Evolutionary conservation across 2,888 invertebrate genomes (phyloP).

Genomic region (Cosmia trapezina): DNA sequence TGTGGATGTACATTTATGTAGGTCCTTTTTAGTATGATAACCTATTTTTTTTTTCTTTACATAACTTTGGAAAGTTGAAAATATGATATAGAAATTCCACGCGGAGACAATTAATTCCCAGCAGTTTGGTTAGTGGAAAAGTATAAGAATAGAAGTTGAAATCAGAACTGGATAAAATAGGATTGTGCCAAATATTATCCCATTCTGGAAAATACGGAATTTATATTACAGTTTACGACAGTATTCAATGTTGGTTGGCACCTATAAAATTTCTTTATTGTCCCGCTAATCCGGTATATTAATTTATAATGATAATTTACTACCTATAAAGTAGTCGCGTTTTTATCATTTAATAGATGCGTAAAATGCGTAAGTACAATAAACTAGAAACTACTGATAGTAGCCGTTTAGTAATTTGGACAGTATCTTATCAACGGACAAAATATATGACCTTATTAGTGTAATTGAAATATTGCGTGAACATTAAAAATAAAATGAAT

Average conservation of each 20-base stretch:
- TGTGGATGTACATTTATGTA: background rate
- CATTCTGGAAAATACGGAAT: background rate
- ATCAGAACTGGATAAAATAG: background rate
- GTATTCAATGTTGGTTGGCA: background rate
- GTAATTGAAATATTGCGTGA: conserved; percentile 14
- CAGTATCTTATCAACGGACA: conserved; percentile 50
- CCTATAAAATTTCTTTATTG: conserved; percentile 21
- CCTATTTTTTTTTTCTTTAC: background rate
- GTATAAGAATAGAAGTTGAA: background rate
- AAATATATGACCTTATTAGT: conserved; percentile 36
- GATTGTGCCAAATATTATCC: background rate
- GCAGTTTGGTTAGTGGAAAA: background rate
- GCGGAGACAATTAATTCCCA: background rate
- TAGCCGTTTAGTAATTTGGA: conserved; percentile 37
- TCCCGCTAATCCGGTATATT: conserved; percentile 8
- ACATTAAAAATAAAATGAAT: conserved; percentile 11
- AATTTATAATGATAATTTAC: conserved; percentile 51
- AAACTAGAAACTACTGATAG: conserved; percentile 59
- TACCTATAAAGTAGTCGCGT: conserved; percentile 38
- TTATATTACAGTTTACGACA: conserved; percentile 4
- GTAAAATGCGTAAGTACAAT: conserved; percentile 45
- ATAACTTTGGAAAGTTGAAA: background rate
- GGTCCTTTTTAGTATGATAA: background rate
- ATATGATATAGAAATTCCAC: background rate
- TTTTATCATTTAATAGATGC: conserved; percentile 46